A percentile compares a stretch with the other conserved stretches of the same genome.
Conservation (phyloP, 30 jellyfish, hydroid and myxozoan genomes). For the Pelagia noctiluca region DNA sequence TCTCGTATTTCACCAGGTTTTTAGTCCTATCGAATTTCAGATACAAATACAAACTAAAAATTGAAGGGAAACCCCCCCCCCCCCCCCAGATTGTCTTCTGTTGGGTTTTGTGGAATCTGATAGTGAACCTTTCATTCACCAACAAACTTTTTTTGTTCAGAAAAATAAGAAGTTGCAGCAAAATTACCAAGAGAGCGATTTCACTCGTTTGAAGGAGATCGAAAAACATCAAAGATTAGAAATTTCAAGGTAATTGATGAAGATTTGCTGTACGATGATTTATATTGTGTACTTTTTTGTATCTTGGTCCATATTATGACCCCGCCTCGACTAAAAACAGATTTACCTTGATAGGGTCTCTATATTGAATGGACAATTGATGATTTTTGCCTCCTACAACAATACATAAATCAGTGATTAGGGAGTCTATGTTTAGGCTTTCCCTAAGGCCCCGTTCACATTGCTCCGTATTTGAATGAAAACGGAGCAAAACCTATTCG, state of each 20-base stretch:
- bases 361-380: not conserved
- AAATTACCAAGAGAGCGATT: constrained; percentile 25
- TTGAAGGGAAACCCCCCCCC: too few relatives aligned
- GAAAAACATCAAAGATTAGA: constrained; percentile 77
- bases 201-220: constrained; percentile 34
- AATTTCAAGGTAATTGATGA: constrained; percentile 50
- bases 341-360: not conserved
- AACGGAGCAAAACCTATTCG: too few relatives aligned
- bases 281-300: too few relatives aligned
- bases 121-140: too few relatives aligned
- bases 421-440: too few relatives aligned
- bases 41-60: too few relatives aligned
- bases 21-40: too few relatives aligned
- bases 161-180: constrained; percentile 21
- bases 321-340: not conserved
- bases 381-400: not conserved
- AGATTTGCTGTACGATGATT: not conserved
- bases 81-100: too few relatives aligned
- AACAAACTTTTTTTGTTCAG: not conserved
- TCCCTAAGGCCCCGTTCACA: too few relatives aligned
- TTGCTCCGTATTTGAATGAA: too few relatives aligned
- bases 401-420: not conserved
- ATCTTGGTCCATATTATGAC: not conserved
- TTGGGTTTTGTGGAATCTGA: too few relatives aligned
- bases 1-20: too few relatives aligned